Evolutionary conservation across 2,888 invertebrate species (phyloP), one percentile per base, ranked within the genome.

Genomic region (Monochamus alternatus): DNA sequence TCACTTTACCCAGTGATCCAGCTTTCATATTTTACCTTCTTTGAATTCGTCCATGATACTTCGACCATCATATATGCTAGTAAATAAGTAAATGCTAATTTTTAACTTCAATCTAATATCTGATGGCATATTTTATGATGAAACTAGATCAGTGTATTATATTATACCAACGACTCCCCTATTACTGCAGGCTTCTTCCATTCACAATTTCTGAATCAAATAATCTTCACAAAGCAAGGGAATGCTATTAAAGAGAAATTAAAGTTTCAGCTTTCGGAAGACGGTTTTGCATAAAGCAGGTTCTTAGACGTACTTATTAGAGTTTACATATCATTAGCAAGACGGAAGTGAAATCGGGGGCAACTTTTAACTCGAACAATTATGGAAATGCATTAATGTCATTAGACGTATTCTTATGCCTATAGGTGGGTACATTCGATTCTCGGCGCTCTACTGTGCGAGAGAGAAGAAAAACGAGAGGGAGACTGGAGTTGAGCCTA

Each of bases 241-340:
- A 74, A 72, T 22, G 66, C 74, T 67, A 60, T 62, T 43, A 75
- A 80, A 78, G 73, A 75, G 77, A 80, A 80, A 78, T 73, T 76
- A 71, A 75, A 77, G 77, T 77, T 73, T 74, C 67, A 75, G 73
- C 73, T 78, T 73, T 52, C 58, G 66, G 75, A 78, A 73, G 5
- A 66, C 77, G 76, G 78, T 80, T 78, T 78, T 80, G 78, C 78
- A 75, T 75, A 80, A 78, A 74, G 77, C 75, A 75, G 47, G 62
- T 63, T 65, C 69, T 67, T 60, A 44, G 72, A 64, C 73, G 62
- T 70, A 71, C 74, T 78, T 78, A 76, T 75, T 77, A 74, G 77
- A 77, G 80, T 80, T 77, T 80, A 80, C 78, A 77, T 80, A 80
- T 80, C 80, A 75, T 80, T 77, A 75, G 71, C 78, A 78, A n/a